Evolutionary conservation across 2,113 vertebrate species (phyloP).

Genomic region (Mystacornis crossleyi): DNA sequence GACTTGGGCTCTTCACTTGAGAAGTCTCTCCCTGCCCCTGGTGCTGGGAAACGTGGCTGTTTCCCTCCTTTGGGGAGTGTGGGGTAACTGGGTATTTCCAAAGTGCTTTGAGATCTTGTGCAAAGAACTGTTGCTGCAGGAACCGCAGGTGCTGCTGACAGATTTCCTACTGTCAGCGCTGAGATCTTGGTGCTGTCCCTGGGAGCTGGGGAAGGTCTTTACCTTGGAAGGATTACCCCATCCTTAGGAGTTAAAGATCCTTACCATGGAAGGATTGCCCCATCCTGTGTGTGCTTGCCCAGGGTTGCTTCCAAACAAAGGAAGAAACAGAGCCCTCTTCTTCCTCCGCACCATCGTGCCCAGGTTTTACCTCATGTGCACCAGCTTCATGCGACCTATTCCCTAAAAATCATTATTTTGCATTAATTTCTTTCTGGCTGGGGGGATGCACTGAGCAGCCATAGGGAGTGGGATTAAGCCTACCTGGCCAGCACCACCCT

Average conservation of each 20-base stretch:
- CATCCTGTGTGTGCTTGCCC: neutral
- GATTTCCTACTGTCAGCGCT: neutral
- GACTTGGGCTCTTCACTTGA: neutral
- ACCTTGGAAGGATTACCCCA: neutral
- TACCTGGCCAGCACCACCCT: neutral
- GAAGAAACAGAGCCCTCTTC: neutral
- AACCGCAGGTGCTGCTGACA: neutral
- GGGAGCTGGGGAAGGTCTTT: neutral
- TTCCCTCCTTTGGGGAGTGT: neutral
- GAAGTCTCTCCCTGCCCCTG: neutral
- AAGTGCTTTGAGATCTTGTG: neutral
- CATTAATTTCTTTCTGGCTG: neutral
- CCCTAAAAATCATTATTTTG: neutral
- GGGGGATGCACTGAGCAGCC: neutral
- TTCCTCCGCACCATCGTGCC: neutral
- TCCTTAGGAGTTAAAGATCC: neutral
- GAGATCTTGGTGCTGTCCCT: neutral
- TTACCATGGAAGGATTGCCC: neutral
- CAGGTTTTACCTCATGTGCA: neutral
- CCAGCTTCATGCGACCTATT: neutral
- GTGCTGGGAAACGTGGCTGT: fast-evolving
- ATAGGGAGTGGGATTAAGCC: fast-evolving
- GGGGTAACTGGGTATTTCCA: conserved; percentile 22
- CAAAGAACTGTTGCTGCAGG: neutral
- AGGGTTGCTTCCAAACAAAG: neutral